Evolutionary conservation across 2,797 vertebrate species (phyloP), one percentile per base, ranked within the genome.

Genomic region (Schizothorax lantsangensis): DNA sequence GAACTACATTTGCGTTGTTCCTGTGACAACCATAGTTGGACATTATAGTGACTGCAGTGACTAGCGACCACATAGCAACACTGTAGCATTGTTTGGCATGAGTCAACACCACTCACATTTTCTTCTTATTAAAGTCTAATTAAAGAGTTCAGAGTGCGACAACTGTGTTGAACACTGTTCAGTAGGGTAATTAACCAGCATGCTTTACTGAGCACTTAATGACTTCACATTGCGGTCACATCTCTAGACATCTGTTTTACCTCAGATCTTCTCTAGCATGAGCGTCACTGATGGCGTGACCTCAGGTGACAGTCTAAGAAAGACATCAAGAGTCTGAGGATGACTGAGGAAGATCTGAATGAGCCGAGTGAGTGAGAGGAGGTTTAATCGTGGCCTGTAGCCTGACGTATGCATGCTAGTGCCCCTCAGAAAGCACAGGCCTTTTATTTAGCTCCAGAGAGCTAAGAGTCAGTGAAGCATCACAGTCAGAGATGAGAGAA

Each of bases 381-480:
- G 69, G 81, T 86, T 82, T 88, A 87, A 75, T 79, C 14, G 30
- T 80, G 82, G 86, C 88, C 82, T 80, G 79, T 36, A 86, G 86
- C 84, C 88, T 17, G 45, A 15, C 0, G 11, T 57, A 33, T 47
- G 19, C 40, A 12, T 38, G 82, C 40, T 47, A 47, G 54, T 45
- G 71, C 33, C 81, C 71, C 71, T 71, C 33, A 74, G 40, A 79
- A 71, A 86, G 72, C 54, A 84, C 57, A 66, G 45, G 52, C 52
- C 79, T 87, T 88, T 89, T 30, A 90, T 89, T 75, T 82, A 80
- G 45, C 5, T 71, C 88, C 88, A 88, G 82, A 40, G 49, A 72
- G 45, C 68, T 15, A 15, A 57, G 40, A 43, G 52, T 36, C 49
- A 45, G 87, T 54, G 36, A 80, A 19, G 45, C 87, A 73, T 73